Evolutionary conservation across 2,797 vertebrate species (phyloP).

Genomic region (Chloroceryle inda): DNA sequence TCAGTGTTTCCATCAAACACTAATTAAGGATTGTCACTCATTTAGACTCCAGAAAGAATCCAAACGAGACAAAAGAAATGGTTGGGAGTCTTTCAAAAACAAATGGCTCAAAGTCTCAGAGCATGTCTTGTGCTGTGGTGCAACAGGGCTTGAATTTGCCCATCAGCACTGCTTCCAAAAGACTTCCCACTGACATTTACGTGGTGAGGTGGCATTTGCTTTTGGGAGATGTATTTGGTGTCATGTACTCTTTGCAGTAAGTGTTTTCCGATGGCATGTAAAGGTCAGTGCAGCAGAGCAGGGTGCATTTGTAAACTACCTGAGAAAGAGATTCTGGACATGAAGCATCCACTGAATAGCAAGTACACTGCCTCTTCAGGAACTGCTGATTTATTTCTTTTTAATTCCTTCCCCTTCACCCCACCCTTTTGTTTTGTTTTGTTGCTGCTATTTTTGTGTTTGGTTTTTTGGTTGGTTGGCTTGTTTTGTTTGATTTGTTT

Average conservation of each 20-base stretch:
- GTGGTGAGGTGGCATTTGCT: slow-evolving; percentile 4
- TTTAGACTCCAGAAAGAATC: not conserved
- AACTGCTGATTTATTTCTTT: not conserved
- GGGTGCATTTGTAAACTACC: not conserved
- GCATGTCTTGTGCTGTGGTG: not conserved
- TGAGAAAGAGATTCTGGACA: not conserved
- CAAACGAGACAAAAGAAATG: not conserved
- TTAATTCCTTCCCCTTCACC: not conserved
- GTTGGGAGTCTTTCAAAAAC: not conserved
- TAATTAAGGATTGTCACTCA: slow-evolving; percentile 31
- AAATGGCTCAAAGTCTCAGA: not conserved
- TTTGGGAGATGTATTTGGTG: not conserved
- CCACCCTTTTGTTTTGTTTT: no score
- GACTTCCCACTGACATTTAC: slow-evolving; percentile 41
- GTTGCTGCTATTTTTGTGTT: no score
- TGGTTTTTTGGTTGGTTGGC: no score
- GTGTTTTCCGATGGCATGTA: not conserved
- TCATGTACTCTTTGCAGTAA: not conserved
- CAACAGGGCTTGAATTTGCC: not conserved
- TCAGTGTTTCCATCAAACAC: not conserved
- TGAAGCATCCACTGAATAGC: not conserved
- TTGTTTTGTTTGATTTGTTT: no score
- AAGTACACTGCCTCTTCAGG: not conserved
- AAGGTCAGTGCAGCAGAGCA: slow-evolving; percentile 25
- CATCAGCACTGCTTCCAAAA: not conserved